Base-by-base conservation (phyloP, 2,888 invertebrate genomes). In the Mamestra brassicae region DNA sequence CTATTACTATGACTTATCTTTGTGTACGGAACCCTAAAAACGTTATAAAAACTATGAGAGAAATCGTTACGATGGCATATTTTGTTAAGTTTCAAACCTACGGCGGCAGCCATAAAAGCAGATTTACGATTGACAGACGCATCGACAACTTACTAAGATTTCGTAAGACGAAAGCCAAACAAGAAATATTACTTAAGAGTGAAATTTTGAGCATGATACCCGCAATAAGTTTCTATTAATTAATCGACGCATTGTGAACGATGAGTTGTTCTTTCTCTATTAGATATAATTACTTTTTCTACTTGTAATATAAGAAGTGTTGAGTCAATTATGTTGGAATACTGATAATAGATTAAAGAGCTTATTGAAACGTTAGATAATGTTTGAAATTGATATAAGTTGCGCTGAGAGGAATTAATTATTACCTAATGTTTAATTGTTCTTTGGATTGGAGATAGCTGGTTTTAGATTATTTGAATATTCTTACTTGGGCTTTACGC, bases 171-270 rank as follows among this genome's bases (percentile, higher is more conserved):
- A 88, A 88, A 87, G 83, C 68, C 52, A 76, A 76, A 78, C 80
- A 82, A 66, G 64, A 73, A 79, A 79, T 85, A 87, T 90, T 89
- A 89, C 85, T 90, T 87, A 89, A 88, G 83, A 90, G 89, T 87
- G 90, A 90, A 90, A 90, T 89, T 90, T 84, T 55, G 47, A 10
- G 55, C 45, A 58, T 55, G 38, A 74, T 76, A 71, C 60, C 38
- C 11, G 34, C 17, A 50, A 71, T 67, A 74, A 78, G 73, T 86
- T 83, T 84, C 84, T 85, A 72, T 87, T 80, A 85, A 85, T 85
- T 76, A 87, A 84, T 71, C 61, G n/a, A 45, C 26, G 73, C 60
- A 80, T 84, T 84, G 84, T 73, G 42, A 11, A 10, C 38, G 71
- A 69, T 81, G 81, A 83, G 61, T 67, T 38, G 66, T 50, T 17